Evolutionary conservation across 2,113 vertebrate species (phyloP).

Genomic region (Gallinago paraguaiae): DNA sequence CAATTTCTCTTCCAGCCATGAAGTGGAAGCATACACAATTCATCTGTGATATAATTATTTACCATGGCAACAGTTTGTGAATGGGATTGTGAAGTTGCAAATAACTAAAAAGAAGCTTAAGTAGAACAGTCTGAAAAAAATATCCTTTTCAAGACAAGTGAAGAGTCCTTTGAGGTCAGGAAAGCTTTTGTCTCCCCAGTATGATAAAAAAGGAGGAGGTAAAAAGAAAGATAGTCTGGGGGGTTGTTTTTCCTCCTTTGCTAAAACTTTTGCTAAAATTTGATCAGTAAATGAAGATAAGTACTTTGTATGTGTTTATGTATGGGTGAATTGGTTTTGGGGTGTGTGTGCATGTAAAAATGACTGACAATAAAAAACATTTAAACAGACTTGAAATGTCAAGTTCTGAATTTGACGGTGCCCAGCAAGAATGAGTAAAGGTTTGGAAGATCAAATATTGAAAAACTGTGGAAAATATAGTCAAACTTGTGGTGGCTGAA

Average conservation of each 20-base stretch:
- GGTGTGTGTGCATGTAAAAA: background rate
- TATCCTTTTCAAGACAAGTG: constrained; percentile 65
- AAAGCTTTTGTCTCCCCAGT: constrained; percentile 56
- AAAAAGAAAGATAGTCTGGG: background rate
- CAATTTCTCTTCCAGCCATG: constrained; percentile 78
- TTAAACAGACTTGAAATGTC: background rate
- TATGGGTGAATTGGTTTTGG: background rate
- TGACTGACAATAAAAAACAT: background rate
- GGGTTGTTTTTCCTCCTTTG: constrained; percentile 6
- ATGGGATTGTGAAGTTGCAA: constrained; percentile 77
- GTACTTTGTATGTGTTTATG: background rate
- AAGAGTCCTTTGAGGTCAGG: constrained; percentile 59
- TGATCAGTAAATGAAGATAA: constrained; percentile 33
- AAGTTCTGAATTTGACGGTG: background rate
- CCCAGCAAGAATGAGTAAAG: background rate
- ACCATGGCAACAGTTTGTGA: constrained; percentile 83
- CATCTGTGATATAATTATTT: constrained; percentile 84
- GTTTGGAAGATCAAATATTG: background rate
- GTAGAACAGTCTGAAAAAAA: constrained; percentile 67
- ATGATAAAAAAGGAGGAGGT: constrained; percentile 41
- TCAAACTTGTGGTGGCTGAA: background rate
- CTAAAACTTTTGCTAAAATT: constrained; percentile 18
- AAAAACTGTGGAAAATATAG: background rate
- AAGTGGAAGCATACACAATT: constrained; percentile 77
- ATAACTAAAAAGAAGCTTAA: constrained; percentile 79